A percentile compares a stretch with the other conserved stretches of the same genome.
Evolutionary conservation across 2,888 invertebrate species (phyloP).

Genomic region (Phrixothrix hirtus): DNA sequence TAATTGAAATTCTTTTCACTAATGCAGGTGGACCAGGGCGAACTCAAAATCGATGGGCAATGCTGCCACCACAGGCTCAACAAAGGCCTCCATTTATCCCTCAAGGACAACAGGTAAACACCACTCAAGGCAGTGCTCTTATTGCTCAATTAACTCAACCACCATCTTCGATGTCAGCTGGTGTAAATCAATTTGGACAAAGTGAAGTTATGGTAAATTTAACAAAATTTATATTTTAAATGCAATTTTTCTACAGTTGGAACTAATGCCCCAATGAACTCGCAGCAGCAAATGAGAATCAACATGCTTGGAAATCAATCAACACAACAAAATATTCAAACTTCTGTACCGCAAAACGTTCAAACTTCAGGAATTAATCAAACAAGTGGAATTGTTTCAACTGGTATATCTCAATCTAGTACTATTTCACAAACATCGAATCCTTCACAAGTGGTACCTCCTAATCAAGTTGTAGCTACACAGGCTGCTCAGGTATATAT

Average conservation of each 20-base stretch:
- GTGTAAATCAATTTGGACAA: conserved; percentile 57
- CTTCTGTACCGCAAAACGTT: conserved; percentile 47
- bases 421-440: conserved; percentile 42
- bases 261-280: conserved; percentile 43
- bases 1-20: too few species aligned
- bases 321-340: conserved; percentile 51
- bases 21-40: conserved; percentile 54
- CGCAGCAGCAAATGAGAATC: conserved; percentile 46
- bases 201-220: conserved; percentile 40
- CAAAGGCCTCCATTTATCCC: conserved; percentile 46
- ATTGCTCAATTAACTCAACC: conserved; percentile 64
- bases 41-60: conserved; percentile 66
- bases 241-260: conserved; percentile 32
- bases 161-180: conserved; percentile 57
- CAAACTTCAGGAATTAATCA: conserved; percentile 16
- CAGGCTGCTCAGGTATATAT: conserved; percentile 47
- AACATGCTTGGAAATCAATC: conserved; percentile 34
- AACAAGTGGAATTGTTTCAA: conserved; percentile 15
- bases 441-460: conserved; percentile 45
- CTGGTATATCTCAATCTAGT: conserved; percentile 31
- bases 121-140: conserved; percentile 59
- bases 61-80: conserved; percentile 63
- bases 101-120: conserved; percentile 47
- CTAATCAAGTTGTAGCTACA: conserved; percentile 47
- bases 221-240: conserved; percentile 4